Base-by-base conservation (phyloP, 2,888 invertebrate species). In the Griposia aprilina region DNA sequence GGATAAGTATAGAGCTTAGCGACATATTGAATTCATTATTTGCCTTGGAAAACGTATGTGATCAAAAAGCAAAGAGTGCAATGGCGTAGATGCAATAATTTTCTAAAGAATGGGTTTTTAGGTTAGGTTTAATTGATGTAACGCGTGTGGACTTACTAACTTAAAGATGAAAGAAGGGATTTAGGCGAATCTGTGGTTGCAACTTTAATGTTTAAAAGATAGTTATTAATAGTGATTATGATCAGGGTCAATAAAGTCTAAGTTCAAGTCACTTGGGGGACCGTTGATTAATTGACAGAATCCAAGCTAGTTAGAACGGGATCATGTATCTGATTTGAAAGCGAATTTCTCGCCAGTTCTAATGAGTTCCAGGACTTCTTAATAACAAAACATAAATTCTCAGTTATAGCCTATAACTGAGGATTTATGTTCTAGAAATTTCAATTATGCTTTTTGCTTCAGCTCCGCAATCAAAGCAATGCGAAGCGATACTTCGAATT, bases 371-470 rank as follows among this genome's bases (percentile, higher is more conserved):
- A 80, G 63, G 62, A 68, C 48, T 80, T 59, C 52, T 55, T 75
- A 75, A 80, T 80, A 74, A 67, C 62, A 55, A 65, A 71, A 74
- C 78, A 83, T 83, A 74, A 77, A 77, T 78, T 57, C 63, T 68
- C 66, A 26, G 63, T 72, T 77, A 81, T 57, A 69, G 69, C 62
- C 69, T 57, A 81, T 85, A 85, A 81, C 71, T n/a, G 65, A 73
- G 41, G 50, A 69, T 81, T 81, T 77, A 76, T 77, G 73, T 60
- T 70, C 63, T 67, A 66, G 83, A 85, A 69, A 81, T 85, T 83
- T 70, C 81, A 85, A 81, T 81, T 76, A 81, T 52, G 36, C 50
- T 76, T 83, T 73, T 81, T 73, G 62, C 75, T 59, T 57, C 7
- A 30, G 59, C 20, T 26, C 10, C 0, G 41, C 20, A 84, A 84